Evolutionary conservation across 2,888 invertebrate genomes (phyloP).

Genomic region (Gerris lacustris): DNA sequence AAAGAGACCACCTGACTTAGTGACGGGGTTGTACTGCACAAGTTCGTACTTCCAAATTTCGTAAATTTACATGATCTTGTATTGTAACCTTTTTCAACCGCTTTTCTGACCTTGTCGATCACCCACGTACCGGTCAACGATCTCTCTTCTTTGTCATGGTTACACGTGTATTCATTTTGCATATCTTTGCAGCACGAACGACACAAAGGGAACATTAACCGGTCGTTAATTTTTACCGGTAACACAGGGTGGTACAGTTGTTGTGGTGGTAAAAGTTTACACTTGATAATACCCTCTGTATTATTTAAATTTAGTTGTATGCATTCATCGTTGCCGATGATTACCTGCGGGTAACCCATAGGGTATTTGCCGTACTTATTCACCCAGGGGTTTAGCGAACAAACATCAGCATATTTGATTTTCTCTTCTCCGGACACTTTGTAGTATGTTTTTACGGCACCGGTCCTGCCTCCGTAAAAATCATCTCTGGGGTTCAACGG

Average conservation of each 20-base stretch:
- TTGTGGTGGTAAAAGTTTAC: background rate
- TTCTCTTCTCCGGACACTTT: conserved; percentile 8
- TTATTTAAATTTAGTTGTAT: too few species aligned
- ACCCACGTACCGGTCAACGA: too few species aligned
- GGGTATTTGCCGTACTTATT: conserved; percentile 17
- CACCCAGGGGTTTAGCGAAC: conserved; percentile 17
- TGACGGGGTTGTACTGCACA: background rate
- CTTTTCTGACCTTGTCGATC: conserved; percentile 32
- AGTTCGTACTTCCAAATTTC: conserved; percentile 21
- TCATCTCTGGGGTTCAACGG: conserved; percentile 29
- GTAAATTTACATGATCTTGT: conserved; percentile 30
- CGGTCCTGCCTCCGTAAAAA: conserved; percentile 32
- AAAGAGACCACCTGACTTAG: background rate
- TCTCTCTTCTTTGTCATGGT: too few species aligned
- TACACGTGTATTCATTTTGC: too few species aligned
- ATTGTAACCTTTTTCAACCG: conserved; percentile 31
- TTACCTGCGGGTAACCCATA: conserved; percentile 25
- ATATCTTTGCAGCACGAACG: too few species aligned
- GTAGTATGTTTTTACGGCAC: too few species aligned
- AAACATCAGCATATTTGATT: conserved; percentile 21
- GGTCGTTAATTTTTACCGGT: background rate
- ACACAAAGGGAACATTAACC: background rate
- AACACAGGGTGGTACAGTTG: background rate
- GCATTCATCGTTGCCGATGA: conserved; percentile 10
- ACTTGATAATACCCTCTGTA: background rate